These are phyloP conservation scores for Morelia viridis DNA, from an alignment of 2,797 vertebrate species.

Conservation along the genomic window DNA sequence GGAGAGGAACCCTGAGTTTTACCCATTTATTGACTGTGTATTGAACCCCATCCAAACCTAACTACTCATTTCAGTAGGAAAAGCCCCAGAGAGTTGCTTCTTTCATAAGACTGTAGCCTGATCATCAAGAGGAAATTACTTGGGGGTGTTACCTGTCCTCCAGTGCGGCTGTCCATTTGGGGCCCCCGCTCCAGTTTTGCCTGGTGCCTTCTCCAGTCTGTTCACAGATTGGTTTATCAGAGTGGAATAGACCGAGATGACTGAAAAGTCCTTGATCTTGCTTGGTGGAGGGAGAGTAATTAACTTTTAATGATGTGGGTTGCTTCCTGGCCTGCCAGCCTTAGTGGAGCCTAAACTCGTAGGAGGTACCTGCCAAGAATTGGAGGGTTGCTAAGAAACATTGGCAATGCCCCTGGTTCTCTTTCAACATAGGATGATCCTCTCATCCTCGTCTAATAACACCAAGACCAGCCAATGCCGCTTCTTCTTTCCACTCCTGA, in stretches of 20 bases:
- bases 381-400: not conserved
- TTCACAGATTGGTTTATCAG: fast-evolving
- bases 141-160: fast-evolving
- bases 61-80: not conserved
- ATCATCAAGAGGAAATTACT: not conserved
- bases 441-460: too few relatives aligned
- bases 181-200: not conserved
- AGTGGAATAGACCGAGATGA: not conserved
- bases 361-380: not conserved
- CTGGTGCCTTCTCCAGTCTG: not conserved
- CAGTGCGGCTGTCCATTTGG: fast-evolving
- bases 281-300: not conserved
- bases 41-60: not conserved
- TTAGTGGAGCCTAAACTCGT: not conserved
- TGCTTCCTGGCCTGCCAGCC: not conserved
- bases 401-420: not conserved
- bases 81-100: not conserved
- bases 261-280: not conserved
- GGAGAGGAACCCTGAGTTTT: not conserved
- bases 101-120: not conserved
- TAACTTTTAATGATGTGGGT: not conserved
- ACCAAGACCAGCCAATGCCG: not conserved
- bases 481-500: not conserved
- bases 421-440: not conserved
- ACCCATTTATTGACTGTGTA: not conserved